Conservation (phyloP, 2,888 invertebrate species). For the Acrobasis suavella region DNA sequence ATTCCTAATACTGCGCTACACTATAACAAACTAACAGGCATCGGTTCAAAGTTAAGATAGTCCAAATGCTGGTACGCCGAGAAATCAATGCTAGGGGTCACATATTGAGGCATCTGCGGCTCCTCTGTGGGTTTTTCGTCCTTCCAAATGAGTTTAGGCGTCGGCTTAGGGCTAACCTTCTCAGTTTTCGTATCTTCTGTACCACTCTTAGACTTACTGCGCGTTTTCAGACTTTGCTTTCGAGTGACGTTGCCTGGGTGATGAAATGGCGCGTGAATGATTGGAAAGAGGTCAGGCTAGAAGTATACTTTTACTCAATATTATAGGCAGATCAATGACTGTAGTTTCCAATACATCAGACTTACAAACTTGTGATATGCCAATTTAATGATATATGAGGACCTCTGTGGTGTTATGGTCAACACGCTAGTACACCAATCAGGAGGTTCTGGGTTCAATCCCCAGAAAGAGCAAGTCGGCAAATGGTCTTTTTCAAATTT, state of each 20-base stretch:
- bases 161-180: slow-evolving; percentile 37
- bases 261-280: slow-evolving; percentile 33
- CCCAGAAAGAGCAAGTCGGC: no score
- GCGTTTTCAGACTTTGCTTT: slow-evolving; percentile 61
- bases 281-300: slow-evolving; percentile 18
- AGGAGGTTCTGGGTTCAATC: no score
- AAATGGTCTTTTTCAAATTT: no score
- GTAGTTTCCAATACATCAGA: not conserved
- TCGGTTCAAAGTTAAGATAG: slow-evolving; percentile 66
- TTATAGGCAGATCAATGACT: not conserved
- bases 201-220: slow-evolving; percentile 50
- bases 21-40: slow-evolving; percentile 65
- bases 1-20: slow-evolving; percentile 7
- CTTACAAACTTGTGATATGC: not conserved
- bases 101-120: slow-evolving; percentile 42
- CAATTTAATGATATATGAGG: no score
- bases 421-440: no score
- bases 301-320: not conserved
- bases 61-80: slow-evolving; percentile 65
- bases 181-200: slow-evolving; percentile 57
- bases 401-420: not conserved
- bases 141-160: slow-evolving; percentile 55
- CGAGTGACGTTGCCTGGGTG: slow-evolving; percentile 68
- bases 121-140: slow-evolving; percentile 40
- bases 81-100: slow-evolving; percentile 43